phyloP scores from a whole-genome alignment of 1,140 invertebrate genomes.

The Zophobas morio region DNA sequence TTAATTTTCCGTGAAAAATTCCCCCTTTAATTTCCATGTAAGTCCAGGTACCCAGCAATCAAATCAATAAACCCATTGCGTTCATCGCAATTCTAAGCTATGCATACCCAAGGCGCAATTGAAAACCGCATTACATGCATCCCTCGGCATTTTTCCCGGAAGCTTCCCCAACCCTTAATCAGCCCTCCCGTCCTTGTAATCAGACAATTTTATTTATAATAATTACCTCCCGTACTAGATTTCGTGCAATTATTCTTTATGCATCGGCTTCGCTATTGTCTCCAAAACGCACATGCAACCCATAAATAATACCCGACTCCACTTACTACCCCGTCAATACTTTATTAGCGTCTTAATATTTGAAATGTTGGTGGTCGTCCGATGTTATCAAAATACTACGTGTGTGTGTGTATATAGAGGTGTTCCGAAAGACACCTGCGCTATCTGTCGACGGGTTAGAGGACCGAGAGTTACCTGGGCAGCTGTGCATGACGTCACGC shows the following conservation, averaged over 20 bases:
- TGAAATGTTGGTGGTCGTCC: constrained; percentile 9
- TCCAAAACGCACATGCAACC: constrained; percentile 41
- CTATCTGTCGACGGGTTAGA: constrained; percentile 37
- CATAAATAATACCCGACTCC: constrained; percentile 7
- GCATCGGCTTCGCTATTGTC: constrained; percentile 37
- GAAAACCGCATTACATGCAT: not conserved
- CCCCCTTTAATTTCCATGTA: no score
- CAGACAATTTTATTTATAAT: not conserved
- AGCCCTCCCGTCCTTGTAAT: not conserved
- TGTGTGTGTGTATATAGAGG: constrained; percentile 8
- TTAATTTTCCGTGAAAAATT: no score
- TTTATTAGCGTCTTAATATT: constrained; percentile 34
- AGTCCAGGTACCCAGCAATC: no score
- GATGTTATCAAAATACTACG: constrained; percentile 13
- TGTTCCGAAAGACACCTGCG: constrained; percentile 28
- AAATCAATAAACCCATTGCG: no score
- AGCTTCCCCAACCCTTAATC: not conserved
- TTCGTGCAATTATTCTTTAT: constrained; percentile 31
- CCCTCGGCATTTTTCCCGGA: not conserved
- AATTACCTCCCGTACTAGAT: constrained; percentile 5
- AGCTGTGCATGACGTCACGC: constrained; percentile 39
- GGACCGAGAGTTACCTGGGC: constrained; percentile 37
- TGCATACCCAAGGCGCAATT: not conserved
- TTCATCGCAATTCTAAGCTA: not conserved
- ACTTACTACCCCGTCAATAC: constrained; percentile 22